These are phyloP conservation scores for Aplocera efformata DNA, from an alignment of 2,888 invertebrate species.

Conservation along the genomic window DNA sequence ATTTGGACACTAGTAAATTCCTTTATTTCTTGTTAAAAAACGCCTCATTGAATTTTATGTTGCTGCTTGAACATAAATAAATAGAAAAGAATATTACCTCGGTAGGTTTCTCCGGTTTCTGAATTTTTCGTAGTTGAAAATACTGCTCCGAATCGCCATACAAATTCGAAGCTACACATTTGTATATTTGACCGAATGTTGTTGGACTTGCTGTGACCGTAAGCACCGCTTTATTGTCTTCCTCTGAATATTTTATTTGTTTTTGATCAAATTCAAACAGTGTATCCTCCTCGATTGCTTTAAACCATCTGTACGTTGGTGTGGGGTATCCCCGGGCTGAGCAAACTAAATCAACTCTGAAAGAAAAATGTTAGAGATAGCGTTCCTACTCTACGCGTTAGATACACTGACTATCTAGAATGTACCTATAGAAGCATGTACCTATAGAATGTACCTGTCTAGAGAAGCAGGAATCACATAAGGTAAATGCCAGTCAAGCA, in stretches of 20 bases:
- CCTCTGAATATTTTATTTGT: slow-evolving; percentile 41
- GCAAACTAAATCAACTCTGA: slow-evolving; percentile 55
- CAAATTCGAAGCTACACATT: slow-evolving; percentile 52
- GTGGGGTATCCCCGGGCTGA: slow-evolving; percentile 49
- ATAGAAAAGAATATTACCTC: too few relatives aligned
- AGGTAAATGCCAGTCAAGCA: too few relatives aligned
- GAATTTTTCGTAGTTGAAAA: slow-evolving; percentile 43
- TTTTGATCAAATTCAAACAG: slow-evolving; percentile 46
- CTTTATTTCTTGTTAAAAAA: too few relatives aligned
- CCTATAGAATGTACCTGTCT: too few relatives aligned
- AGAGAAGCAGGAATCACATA: too few relatives aligned
- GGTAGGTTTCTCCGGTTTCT: slow-evolving; percentile 43
- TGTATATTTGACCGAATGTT: slow-evolving; percentile 45
- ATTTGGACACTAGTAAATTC: too few relatives aligned
- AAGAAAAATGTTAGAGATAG: slow-evolving; percentile 29
- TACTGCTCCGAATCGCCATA: slow-evolving; percentile 44
- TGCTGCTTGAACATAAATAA: too few relatives aligned
- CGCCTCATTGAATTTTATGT: too few relatives aligned
- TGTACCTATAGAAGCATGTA: too few relatives aligned
- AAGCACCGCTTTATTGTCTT: slow-evolving; percentile 40
- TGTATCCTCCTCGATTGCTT: slow-evolving; percentile 39
- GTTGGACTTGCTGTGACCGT: slow-evolving; percentile 41
- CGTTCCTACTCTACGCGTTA: too few relatives aligned
- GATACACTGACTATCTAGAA: too few relatives aligned
- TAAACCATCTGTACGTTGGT: slow-evolving; percentile 58